These are phyloP conservation scores for Natator depressus DNA, from an alignment of 2,113 vertebrate species.

Conservation along the genomic window DNA sequence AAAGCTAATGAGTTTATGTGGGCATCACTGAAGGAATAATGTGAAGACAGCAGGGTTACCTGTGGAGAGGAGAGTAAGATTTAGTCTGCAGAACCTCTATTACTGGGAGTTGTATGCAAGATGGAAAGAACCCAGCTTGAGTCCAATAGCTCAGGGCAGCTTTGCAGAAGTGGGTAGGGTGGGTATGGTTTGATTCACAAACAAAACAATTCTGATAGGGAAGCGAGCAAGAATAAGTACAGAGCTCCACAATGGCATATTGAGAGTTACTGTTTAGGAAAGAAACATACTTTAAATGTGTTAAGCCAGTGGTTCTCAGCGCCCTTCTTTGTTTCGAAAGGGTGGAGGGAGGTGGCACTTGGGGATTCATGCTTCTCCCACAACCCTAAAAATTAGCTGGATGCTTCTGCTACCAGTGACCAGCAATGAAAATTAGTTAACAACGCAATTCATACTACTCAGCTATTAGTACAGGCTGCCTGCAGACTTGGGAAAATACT, in stretches of 20 bases:
- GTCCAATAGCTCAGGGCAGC: background rate
- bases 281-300: background rate
- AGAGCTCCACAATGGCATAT: background rate
- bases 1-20: background rate
- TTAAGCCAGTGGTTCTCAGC: background rate
- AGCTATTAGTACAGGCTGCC: background rate
- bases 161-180: background rate
- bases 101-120: background rate
- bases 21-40: background rate
- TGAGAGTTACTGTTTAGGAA: background rate
- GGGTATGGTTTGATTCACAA: background rate
- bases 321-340: background rate
- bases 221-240: background rate
- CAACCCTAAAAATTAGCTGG: fast-evolving
- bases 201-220: background rate
- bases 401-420: background rate
- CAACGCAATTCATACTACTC: background rate
- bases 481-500: background rate
- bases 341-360: background rate
- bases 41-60: background rate
- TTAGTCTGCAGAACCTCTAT: background rate
- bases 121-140: background rate
- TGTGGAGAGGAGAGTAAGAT: background rate
- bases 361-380: background rate
- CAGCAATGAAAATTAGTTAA: background rate